phyloP scores from a whole-genome alignment of 2,113 vertebrate genomes.

The Protobothrops flavoviridis region DNA sequence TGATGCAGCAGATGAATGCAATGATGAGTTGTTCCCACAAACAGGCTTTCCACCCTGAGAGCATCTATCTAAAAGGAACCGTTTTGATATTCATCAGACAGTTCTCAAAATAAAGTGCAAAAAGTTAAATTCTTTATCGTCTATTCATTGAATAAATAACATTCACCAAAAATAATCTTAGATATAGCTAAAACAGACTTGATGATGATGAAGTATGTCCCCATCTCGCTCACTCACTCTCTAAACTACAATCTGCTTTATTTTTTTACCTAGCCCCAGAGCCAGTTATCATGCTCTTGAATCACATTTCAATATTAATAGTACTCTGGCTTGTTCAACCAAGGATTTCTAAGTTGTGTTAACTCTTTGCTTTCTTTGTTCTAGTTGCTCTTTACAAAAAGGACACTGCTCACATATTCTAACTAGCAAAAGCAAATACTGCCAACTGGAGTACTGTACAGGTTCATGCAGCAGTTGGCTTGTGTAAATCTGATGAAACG shows the following conservation, averaged over 20 bases:
- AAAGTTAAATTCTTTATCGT: not conserved
- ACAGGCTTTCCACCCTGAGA: not conserved
- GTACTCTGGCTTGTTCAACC: not conserved
- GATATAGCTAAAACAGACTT: too few species aligned
- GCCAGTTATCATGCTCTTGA: not conserved
- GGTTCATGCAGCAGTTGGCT: not conserved
- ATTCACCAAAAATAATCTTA: too few species aligned
- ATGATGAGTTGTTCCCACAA: not conserved
- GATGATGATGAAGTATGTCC: too few species aligned
- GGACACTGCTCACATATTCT: not conserved
- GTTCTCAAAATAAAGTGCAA: not conserved
- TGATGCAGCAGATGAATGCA: not conserved
- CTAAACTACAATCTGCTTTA: not conserved
- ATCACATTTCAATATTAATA: not conserved
- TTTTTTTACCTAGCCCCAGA: not conserved
- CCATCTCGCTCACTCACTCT: not conserved
- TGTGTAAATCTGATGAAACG: not conserved
- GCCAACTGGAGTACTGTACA: not conserved
- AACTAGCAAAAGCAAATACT: not conserved
- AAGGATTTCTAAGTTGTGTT: not conserved
- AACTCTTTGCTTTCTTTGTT: not conserved
- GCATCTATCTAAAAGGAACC: not conserved
- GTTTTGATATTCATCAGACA: not conserved
- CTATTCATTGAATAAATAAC: too few species aligned
- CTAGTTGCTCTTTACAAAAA: not conserved